phyloP scores from a whole-genome alignment of 2,888 invertebrate genomes.

The Eubasilissa splendida region DNA sequence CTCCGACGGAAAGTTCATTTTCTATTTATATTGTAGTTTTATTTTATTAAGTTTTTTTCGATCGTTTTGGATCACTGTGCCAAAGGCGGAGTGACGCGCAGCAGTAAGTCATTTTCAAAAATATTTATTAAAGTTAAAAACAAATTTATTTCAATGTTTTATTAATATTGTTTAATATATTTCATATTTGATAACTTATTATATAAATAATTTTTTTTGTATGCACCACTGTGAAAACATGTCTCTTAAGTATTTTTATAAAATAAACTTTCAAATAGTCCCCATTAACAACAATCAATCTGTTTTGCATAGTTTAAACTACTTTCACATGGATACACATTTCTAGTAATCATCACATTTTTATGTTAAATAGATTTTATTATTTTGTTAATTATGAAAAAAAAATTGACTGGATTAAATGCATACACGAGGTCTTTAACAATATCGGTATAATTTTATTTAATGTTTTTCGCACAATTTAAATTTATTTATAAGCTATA shows the following conservation, averaged over 20 bases:
- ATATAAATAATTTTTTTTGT: neutral
- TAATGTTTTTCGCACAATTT: no score
- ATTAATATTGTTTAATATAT: neutral
- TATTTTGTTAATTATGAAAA: no score
- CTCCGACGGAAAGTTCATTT: slow-evolving; percentile 25
- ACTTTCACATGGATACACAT: no score
- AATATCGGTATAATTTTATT: no score
- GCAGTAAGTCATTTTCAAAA: slow-evolving; percentile 13
- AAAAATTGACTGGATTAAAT: no score
- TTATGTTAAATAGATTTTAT: no score
- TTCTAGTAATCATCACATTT: no score
- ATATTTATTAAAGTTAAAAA: neutral
- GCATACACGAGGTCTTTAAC: no score
- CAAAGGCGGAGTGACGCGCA: slow-evolving; percentile 18
- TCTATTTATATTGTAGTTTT: neutral
- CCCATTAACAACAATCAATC: no score
- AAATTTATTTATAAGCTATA: no score
- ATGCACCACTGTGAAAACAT: neutral
- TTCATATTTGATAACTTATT: neutral
- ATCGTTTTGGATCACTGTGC: slow-evolving; percentile 23
- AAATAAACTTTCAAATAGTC: neutral
- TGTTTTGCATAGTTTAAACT: no score
- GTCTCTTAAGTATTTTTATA: no score
- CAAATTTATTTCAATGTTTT: neutral
- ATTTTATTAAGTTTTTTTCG: slow-evolving; percentile 26